phyloP scores from a whole-genome alignment of 2,888 invertebrate species.

The Escarpia spicata region DNA sequence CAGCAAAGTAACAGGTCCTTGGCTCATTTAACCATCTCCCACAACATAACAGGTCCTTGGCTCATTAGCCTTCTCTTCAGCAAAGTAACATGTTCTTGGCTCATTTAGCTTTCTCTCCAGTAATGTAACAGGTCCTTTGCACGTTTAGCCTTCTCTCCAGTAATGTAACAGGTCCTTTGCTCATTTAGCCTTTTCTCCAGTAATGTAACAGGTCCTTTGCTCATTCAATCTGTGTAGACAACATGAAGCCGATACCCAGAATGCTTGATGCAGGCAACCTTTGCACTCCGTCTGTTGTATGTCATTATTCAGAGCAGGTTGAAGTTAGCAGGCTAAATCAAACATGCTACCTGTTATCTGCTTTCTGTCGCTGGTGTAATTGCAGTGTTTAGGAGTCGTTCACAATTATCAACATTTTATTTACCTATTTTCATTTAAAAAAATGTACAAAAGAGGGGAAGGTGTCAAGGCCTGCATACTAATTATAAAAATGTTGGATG shows the following conservation, averaged over 20 bases:
- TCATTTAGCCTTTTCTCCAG: background rate
- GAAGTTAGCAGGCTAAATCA: background rate
- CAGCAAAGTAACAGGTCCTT: background rate
- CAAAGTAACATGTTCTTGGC: too few species aligned
- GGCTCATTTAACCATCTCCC: background rate
- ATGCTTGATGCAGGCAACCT: background rate
- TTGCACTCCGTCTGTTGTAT: background rate
- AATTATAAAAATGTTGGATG: too few species aligned
- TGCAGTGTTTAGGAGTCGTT: background rate
- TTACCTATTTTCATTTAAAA: too few species aligned
- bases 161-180: background rate
- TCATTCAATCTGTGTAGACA: background rate
- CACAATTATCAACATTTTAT: too few species aligned
- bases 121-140: too few species aligned
- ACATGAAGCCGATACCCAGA: background rate
- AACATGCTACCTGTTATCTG: background rate
- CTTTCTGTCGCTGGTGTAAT: background rate
- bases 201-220: background rate
- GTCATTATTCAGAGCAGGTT: background rate
- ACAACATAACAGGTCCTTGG: background rate
- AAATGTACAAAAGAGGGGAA: too few species aligned
- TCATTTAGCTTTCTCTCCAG: too few species aligned
- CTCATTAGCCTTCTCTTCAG: too few species aligned
- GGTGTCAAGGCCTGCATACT: too few species aligned
- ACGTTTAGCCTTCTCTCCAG: too few species aligned